Percentiles rank a stretch among this genome's conserved stretches.
Conservation (phyloP, 2,888 invertebrate genomes). For the Andrena fulva region DNA sequence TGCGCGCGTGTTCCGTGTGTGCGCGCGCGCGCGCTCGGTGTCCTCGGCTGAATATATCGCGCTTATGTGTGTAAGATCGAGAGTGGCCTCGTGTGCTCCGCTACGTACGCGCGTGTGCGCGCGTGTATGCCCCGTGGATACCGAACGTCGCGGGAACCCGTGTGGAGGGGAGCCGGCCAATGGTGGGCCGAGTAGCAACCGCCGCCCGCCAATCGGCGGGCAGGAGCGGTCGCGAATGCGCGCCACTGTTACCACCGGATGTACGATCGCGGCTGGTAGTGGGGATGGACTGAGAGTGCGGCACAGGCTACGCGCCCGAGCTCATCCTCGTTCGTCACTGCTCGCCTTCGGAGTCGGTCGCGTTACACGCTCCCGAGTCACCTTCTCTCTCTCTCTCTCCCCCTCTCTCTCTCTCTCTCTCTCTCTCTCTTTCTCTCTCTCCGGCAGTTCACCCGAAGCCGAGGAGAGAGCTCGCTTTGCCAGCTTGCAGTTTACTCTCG, state of each 20-base stretch:
- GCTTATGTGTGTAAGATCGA: slow-evolving; percentile 33
- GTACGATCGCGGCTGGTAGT: slow-evolving; percentile 66
- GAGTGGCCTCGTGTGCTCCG: slow-evolving; percentile 49
- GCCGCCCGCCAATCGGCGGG: slow-evolving; percentile 63
- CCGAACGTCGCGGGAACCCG: slow-evolving; percentile 64
- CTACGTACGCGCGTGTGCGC: slow-evolving; percentile 34
- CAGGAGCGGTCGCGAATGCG: slow-evolving; percentile 71
- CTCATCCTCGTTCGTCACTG: slow-evolving; percentile 83
- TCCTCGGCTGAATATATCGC: slow-evolving; percentile 33
- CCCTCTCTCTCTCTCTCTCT: no score
- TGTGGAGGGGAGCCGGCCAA: slow-evolving; percentile 63
- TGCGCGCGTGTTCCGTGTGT: slow-evolving; percentile 7
- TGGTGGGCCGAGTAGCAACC: slow-evolving; percentile 63
- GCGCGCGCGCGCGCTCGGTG: slow-evolving; percentile 23
- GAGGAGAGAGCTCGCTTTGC: slow-evolving; percentile 42
- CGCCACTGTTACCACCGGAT: slow-evolving; percentile 73
- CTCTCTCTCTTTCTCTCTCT: slow-evolving; percentile 13
- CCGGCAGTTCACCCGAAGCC: slow-evolving; percentile 35
- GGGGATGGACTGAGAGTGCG: slow-evolving; percentile 79
- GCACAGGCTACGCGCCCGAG: slow-evolving; percentile 79
- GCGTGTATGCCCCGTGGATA: slow-evolving; percentile 46
- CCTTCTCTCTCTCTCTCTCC: slow-evolving; percentile 11
- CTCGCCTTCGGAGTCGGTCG: slow-evolving; percentile 80
- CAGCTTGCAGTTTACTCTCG: slow-evolving; percentile 31
- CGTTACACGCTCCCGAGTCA: slow-evolving; percentile 70